Percentiles rank a stretch among this genome's conserved stretches.
phyloP scores from a whole-genome alignment of 1,140 invertebrate genomes.

The Diachasma alloeum region DNA sequence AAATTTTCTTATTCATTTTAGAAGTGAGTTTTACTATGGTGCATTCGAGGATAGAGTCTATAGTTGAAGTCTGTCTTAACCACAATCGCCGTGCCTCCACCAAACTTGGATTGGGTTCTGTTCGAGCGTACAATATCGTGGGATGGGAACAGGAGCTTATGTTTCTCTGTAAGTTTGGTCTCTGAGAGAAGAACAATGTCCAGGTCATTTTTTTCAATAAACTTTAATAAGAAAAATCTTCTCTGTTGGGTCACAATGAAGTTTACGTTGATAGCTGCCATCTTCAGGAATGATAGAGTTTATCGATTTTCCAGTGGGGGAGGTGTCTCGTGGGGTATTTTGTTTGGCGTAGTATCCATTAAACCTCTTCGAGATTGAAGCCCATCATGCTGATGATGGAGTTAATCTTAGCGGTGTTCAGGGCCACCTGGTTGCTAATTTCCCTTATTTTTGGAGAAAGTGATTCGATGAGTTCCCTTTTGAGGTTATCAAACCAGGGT shows the following conservation, averaged over 20 bases:
- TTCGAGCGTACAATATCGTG: conserved; percentile 11
- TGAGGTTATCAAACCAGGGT: not conserved
- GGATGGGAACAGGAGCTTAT: no score
- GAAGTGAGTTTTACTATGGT: conserved; percentile 43
- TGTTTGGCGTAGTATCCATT: not conserved
- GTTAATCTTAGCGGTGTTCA: not conserved
- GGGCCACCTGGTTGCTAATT: not conserved
- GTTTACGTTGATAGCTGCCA: no score
- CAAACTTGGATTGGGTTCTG: not conserved
- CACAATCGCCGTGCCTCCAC: conserved; percentile 15
- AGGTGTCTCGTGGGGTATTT: not conserved
- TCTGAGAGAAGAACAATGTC: no score
- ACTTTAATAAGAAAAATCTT: no score
- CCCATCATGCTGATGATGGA: not conserved
- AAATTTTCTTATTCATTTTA: not conserved
- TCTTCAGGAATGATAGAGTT: not conserved
- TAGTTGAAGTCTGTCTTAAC: not conserved
- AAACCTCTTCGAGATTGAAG: not conserved
- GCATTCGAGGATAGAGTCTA: conserved; percentile 33
- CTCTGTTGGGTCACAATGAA: no score
- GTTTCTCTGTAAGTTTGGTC: no score
- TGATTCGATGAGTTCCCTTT: not conserved
- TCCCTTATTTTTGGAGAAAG: not conserved
- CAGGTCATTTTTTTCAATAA: no score
- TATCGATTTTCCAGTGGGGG: not conserved